Evolutionary conservation across 1,140 invertebrate species (phyloP), one percentile per base, ranked within the genome.

Genomic region (Planococcus citri): DNA sequence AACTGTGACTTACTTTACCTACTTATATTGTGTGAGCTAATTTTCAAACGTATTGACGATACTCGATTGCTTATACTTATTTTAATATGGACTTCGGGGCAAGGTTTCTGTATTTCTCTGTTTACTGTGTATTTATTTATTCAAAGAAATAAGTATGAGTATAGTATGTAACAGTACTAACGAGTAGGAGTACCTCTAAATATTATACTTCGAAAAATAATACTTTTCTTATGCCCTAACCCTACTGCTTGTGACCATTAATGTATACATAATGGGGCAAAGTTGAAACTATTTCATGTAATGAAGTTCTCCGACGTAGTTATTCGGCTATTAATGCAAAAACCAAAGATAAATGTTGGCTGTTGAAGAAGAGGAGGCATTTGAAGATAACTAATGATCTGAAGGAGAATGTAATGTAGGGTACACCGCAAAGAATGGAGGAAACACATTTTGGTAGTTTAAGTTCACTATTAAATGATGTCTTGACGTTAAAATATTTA

Each of bases 311-410:
- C 25, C 60, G 25, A 9, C 21, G 17, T 27, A 10, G 21, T 27
- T 25, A 20, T 64, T 27, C 21, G 22, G 25, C 60, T 64, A 64
- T 64, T 64, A 64, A 64, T 64, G 60, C 60, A 64, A 64, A 64
- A 64, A 64, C 60, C 60, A 64, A 64, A 64, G 60, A 64, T 64
- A 64, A 64, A 64, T 64, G 60, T 64, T 25, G 20, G 22, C 25
- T 21, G 60, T 27, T 64, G 22, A 27, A 64, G 25, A 64, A 25
- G 60, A 27, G 22, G 60, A 64, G 60, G 21, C 60, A 25, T 24
- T 64, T 64, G 60, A 64, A 64, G 60, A 64, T 64, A 64, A 64
- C 60, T 64, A 64, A 64, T 64, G 60, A 64, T 64, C 60, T 64
- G 25, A 64, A 64, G 60, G 60, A 64, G 60, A 64, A 64, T 64